These are phyloP conservation scores for Porites australiensis DNA, from an alignment of 64 coral and sea anemone species.

Conservation along the genomic window DNA sequence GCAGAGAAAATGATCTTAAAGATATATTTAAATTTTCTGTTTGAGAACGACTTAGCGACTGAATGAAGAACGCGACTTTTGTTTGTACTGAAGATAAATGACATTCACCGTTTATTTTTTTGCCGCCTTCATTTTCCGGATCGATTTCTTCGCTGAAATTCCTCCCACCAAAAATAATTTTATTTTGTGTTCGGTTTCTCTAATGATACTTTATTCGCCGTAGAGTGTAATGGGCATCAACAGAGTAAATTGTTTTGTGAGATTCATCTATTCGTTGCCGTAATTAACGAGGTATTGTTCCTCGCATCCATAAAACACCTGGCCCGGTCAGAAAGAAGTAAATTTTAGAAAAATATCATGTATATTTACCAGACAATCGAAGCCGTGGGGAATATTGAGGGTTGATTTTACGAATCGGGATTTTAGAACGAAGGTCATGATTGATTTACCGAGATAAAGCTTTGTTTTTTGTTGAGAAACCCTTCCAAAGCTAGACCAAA, in stretches of 20 bases:
- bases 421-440: background rate
- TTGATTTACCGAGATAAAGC: too few relatives aligned
- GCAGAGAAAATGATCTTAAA: background rate
- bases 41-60: background rate
- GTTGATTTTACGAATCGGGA: background rate
- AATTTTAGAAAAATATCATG: background rate
- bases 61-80: background rate
- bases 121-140: background rate
- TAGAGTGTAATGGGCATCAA: constrained; percentile 8
- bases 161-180: background rate
- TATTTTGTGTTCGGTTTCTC: background rate
- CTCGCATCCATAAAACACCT: constrained; percentile 9
- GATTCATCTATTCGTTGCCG: background rate
- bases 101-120: constrained; percentile 2
- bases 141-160: constrained; percentile 2
- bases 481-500: background rate
- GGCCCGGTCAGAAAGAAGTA: constrained; percentile 1
- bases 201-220: constrained; percentile 12
- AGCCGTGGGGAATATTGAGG: background rate
- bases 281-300: constrained; percentile 47
- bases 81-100: constrained; percentile 26
- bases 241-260: constrained; percentile 15
- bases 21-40: constrained; percentile 7
- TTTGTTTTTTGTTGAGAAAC: background rate
- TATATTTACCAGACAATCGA: background rate